Conservation (phyloP, 2,888 invertebrate genomes). For the Cybosia mesomella region DNA sequence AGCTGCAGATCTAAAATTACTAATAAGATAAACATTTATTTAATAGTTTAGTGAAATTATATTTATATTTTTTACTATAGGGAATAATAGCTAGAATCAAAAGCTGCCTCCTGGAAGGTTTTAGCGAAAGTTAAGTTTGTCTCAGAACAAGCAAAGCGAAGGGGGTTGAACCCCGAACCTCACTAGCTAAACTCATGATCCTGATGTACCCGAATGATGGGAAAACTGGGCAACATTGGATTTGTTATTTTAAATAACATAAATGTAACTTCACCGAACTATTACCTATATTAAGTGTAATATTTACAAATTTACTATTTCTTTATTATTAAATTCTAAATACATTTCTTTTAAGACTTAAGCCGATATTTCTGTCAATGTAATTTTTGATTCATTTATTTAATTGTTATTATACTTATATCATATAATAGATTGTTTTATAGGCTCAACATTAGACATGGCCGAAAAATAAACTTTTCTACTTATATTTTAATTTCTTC, state of each 20-base stretch:
- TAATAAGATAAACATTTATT: slow-evolving; percentile 40
- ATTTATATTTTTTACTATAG: slow-evolving; percentile 8
- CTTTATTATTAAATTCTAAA: slow-evolving; percentile 21
- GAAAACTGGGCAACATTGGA: too few relatives aligned
- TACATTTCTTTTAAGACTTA: slow-evolving; percentile 36
- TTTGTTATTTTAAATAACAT: not conserved
- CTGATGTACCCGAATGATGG: too few relatives aligned
- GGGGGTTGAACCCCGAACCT: too few relatives aligned
- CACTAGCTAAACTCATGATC: too few relatives aligned
- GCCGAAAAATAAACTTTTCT: not conserved
- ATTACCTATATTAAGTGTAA: slow-evolving; percentile 10
- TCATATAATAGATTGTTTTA: slow-evolving; percentile 10
- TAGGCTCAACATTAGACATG: not conserved
- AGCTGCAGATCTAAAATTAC: slow-evolving; percentile 46
- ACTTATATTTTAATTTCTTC: not conserved
- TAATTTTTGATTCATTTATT: slow-evolving; percentile 7
- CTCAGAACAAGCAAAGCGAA: too few relatives aligned
- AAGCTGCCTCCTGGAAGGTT: too few relatives aligned
- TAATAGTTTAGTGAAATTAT: slow-evolving; percentile 22
- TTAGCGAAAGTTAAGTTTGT: too few relatives aligned
- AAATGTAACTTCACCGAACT: slow-evolving; percentile 6
- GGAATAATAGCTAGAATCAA: too few relatives aligned
- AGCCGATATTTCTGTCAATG: slow-evolving; percentile 37
- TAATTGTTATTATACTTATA: slow-evolving; percentile 4
- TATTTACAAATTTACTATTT: slow-evolving; percentile 49